Percentiles rank a stretch among this genome's conserved stretches.
These are phyloP conservation scores for Cygnus atratus DNA, from an alignment of 2,113 vertebrate species.

Conservation along the genomic window DNA sequence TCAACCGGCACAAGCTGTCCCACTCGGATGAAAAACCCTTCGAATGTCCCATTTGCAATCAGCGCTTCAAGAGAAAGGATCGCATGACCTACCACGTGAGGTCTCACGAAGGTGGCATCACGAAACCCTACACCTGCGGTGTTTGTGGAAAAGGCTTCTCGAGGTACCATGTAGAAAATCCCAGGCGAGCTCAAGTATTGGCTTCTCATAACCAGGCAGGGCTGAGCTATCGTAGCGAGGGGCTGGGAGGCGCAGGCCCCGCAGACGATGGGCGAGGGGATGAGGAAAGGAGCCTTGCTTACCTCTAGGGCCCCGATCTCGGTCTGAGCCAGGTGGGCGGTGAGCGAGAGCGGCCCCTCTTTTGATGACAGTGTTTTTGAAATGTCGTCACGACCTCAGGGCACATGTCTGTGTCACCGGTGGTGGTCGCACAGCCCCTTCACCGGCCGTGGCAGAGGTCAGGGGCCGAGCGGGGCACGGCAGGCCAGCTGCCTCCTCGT, in stretches of 20 bases:
- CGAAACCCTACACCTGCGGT: conserved; percentile 97
- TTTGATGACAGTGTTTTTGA: not conserved
- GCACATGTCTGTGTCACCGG: not conserved
- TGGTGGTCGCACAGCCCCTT: not conserved
- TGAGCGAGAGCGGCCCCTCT: not conserved
- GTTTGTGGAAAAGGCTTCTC: conserved; percentile 99
- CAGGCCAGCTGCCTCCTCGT: not conserved
- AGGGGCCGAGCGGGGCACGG: not conserved
- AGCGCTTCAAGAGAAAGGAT: conserved; percentile 98
- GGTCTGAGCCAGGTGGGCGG: conserved; percentile 12
- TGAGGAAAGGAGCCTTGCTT: conserved; percentile 25
- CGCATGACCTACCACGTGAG: conserved; percentile 98
- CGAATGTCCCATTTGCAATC: conserved; percentile 97
- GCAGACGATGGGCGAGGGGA: conserved; percentile 35
- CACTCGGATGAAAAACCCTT: conserved; percentile 98
- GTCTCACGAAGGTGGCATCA: conserved; percentile 96
- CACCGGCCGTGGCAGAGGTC: not conserved
- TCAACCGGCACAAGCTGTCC: conserved; percentile 97
- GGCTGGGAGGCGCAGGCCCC: conserved; percentile 37
- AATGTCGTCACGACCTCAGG: not conserved
- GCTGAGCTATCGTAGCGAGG: conserved; percentile 16
- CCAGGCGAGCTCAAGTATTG: conserved; percentile 64
- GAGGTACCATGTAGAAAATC: conserved; percentile 82
- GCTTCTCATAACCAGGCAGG: conserved; percentile 46
- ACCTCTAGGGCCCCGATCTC: conserved; percentile 10